Evolutionary conservation across 2,888 invertebrate genomes (phyloP), one percentile per base, ranked within the genome.

Genomic region (Epinotia ramella): DNA sequence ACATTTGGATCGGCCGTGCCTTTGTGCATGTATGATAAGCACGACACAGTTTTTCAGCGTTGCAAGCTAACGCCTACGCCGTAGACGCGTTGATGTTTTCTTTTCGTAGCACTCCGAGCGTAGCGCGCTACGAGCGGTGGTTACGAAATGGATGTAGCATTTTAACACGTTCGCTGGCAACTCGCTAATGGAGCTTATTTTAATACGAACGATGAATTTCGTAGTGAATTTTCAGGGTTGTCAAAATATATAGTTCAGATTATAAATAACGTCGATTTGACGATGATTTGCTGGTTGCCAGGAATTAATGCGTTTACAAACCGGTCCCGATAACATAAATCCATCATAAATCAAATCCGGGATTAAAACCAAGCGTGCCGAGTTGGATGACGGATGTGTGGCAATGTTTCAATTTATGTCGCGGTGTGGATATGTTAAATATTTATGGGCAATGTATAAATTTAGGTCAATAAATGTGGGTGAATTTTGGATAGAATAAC

Each of bases 61-160:
- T 24, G 20, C 12, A 57, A 11, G 20, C 11, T 11, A 57, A 62
- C 33, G n/a, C n/a, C 62, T 62, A 62, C 62, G 62, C 33, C 40
- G 62, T 62, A 62, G 67, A 16, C 67, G 67, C 53, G 66, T 56
- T 18, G 67, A 24, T 20, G 67, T 33, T 49, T 12, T 65, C 1
- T 12, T 18, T 65, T 56, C 67, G 67, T 67, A 67, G 67, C 56
- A 40, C 67, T 67, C 57, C 56, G 57, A 20, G 56, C 67, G 67
- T 67, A 67, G 67, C 67, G 16, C 18, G 33, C 67, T 40, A 67
- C 67, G 56, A 13, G 7, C 7, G 56, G 1, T 7, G 18, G 7
- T 7, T 53, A 53, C 53, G n/a, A 2, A 53, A 13, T n/a, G 7
- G 49, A 9, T n/a, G 53, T n/a, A 53, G n/a, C 53, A n/a, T 53